Percentiles rank a stretch among this genome's conserved stretches.
phyloP scores from a whole-genome alignment of 1,140 invertebrate genomes.

The Acromyrmex echinatior region DNA sequence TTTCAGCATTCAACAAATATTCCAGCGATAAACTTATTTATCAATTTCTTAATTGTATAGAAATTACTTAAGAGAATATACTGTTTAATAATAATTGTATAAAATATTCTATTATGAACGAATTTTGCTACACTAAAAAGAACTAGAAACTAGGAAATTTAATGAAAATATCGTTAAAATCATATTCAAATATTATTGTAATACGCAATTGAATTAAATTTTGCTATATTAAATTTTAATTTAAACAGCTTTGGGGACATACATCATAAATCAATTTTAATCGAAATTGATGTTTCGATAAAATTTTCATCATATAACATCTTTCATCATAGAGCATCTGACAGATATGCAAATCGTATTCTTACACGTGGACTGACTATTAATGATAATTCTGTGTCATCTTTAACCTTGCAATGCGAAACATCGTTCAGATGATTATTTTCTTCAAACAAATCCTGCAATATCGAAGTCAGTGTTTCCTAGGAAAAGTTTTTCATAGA shows the following conservation, averaged over 20 bases:
- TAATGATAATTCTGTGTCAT: constrained; percentile 58
- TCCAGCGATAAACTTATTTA: constrained; percentile 13
- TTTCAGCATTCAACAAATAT: constrained; percentile 4
- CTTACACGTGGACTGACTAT: constrained; percentile 51
- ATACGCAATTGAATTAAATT: constrained; percentile 19
- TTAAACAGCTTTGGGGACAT: not conserved
- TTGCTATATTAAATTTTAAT: constrained; percentile 31
- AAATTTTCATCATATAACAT: constrained; percentile 36
- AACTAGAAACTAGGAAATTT: not conserved
- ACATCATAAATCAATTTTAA: constrained; percentile 37
- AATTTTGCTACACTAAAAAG: not conserved
- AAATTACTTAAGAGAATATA: not conserved
- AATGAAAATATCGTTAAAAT: not conserved
- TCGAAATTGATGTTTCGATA: constrained; percentile 37
- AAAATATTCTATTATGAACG: not conserved
- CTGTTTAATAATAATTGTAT: not conserved
- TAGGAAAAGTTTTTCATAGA: constrained; percentile 30
- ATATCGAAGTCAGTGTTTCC: constrained; percentile 10
- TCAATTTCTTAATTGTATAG: not conserved
- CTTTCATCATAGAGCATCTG: constrained; percentile 33
- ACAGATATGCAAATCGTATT: constrained; percentile 48
- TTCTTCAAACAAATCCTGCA: constrained; percentile 9
- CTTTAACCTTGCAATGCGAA: constrained; percentile 44
- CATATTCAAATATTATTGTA: not conserved
- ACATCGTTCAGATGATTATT: constrained; percentile 36